phyloP scores from a whole-genome alignment of 1,140 invertebrate genomes.

The Trichoplusia ni region DNA sequence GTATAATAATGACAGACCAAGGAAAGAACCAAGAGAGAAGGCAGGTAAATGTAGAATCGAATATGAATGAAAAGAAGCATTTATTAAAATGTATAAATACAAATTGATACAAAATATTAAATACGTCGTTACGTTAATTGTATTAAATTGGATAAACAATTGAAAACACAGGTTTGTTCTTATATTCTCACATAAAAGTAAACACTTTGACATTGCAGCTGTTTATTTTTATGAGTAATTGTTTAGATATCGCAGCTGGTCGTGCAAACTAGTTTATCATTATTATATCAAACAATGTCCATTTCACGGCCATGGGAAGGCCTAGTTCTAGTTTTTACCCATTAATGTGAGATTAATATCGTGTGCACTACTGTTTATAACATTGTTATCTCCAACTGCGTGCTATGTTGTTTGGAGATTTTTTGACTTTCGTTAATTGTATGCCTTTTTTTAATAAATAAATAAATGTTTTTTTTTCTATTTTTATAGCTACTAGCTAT shows the following conservation, averaged over 20 bases:
- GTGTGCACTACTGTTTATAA: slow-evolving; percentile 3
- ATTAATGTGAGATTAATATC: slow-evolving; percentile 18
- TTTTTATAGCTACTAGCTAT: too few species aligned
- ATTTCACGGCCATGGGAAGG: slow-evolving; percentile 59
- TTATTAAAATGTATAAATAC: not conserved
- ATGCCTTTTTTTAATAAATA: not conserved
- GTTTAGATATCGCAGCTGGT: not conserved
- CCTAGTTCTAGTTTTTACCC: slow-evolving; percentile 36
- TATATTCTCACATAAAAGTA: not conserved
- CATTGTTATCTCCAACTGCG: not conserved
- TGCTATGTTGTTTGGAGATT: not conserved
- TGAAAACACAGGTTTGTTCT: not conserved
- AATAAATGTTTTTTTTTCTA: too few species aligned
- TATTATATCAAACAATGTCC: slow-evolving; percentile 3
- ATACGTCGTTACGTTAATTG: not conserved
- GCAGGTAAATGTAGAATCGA: not conserved
- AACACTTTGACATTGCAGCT: not conserved
- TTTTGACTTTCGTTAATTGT: not conserved
- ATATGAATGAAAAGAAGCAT: not conserved
- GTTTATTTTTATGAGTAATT: slow-evolving; percentile 21
- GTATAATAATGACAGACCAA: not conserved
- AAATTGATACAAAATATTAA: not conserved
- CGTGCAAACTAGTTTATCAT: not conserved
- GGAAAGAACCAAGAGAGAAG: not conserved
- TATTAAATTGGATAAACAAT: not conserved